Evolutionary conservation across 2,113 vertebrate genomes (phyloP), one percentile per base, ranked within the genome.

Genomic region (Otus sunia): DNA sequence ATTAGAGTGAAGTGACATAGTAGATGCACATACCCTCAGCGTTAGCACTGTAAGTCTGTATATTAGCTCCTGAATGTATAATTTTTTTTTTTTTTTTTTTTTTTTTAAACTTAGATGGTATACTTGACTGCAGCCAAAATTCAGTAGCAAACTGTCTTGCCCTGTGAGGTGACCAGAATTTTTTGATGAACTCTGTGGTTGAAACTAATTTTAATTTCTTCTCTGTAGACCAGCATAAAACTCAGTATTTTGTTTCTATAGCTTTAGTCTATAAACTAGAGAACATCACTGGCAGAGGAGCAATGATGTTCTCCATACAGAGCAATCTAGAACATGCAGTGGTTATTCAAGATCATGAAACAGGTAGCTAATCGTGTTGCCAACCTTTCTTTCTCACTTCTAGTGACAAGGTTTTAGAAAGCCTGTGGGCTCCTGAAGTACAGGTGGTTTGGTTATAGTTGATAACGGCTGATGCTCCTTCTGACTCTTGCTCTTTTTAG

Each of bases 361-460:
- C 45, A 75, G 39, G 41, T 26, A 60, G 41, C 29, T 87, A 27
- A 73, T 56, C 1, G 1, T 50, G 34, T 83, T 1, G 3, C 14
- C 32, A 82, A 4, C 43, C 22, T 85, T 95, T 75, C 49, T 81
- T 79, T 37, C 36, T 78, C 16, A 20, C 83, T 84, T 86, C n/a
- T 52, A 56, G 11, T 0, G 2, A 15, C 1, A 9, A 34, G 32
- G 37, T 88, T 92, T 77, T 56, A 71, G 55, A 90, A 92, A 72
- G 27, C 50, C 16, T 0, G 0, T 67, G 55, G 29, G 7, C 9
- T 63, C 22, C 12, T 80, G n/a, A 3, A 67, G 5, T 45, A 10
- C 8, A 53, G 27, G 22, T 68, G 47, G 7, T 75, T 82, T 78
- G 30, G 17, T 76, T n/a, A 17, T 20, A 5, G 10, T 26, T 74